Evolutionary conservation across 92 coral and sea anemone genomes (phyloP).

Genomic region (Plumapathes pennacea): DNA sequence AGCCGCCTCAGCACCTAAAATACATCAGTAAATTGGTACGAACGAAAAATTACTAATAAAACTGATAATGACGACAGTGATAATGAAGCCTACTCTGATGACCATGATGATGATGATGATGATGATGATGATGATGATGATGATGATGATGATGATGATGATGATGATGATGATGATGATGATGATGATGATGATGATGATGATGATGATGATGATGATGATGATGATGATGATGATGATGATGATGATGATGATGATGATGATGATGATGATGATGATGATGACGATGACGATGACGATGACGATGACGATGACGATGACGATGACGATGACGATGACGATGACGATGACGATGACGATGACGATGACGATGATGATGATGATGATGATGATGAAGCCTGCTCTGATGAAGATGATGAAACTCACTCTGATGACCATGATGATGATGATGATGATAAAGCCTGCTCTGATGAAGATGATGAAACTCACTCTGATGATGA

Average conservation of each 20-base stretch:
- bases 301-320: slow-evolving; percentile 1
- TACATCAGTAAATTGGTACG: not conserved
- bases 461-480: not conserved
- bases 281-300: slow-evolving; percentile 1
- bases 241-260: slow-evolving; percentile 1
- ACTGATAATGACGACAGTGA: not conserved
- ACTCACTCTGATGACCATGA: not conserved
- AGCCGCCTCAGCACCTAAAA: slow-evolving; percentile 77
- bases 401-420: not conserved
- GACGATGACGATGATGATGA: not conserved
- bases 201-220: slow-evolving; percentile 1
- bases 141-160: slow-evolving; percentile 1
- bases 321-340: slow-evolving; percentile 1
- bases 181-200: slow-evolving; percentile 1
- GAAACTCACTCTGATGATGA: not conserved
- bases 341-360: slow-evolving; percentile 1
- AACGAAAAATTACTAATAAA: not conserved
- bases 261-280: slow-evolving; percentile 1
- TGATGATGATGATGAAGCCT: too few species aligned
- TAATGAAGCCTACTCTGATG: not conserved
- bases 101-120: not conserved
- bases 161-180: slow-evolving; percentile 1
- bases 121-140: slow-evolving; percentile 1
- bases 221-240: slow-evolving; percentile 1
- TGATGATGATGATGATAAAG: not conserved